These are phyloP conservation scores for Chiloscyllium plagiosum DNA, from an alignment of 2,113 vertebrate species.

Conservation along the genomic window DNA sequence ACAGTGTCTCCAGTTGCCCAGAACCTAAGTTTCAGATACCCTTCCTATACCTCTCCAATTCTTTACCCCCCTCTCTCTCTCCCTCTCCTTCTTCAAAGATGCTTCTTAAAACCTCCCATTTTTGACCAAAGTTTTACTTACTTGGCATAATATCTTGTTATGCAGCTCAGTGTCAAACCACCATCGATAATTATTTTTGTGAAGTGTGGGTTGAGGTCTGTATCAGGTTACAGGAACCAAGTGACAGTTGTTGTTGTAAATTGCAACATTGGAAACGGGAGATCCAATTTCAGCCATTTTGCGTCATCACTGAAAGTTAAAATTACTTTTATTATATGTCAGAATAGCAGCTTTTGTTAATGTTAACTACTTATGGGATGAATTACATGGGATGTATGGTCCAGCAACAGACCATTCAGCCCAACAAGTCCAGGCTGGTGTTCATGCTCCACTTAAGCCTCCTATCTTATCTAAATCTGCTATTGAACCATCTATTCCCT, in stretches of 20 bases:
- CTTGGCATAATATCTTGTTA: not conserved
- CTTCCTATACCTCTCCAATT: not conserved
- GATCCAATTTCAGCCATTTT: not conserved
- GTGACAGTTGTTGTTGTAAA: not conserved
- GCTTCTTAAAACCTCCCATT: not conserved
- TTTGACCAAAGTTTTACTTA: not conserved
- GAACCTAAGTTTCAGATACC: not conserved
- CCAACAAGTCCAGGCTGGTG: too few relatives aligned
- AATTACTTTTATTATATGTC: not conserved
- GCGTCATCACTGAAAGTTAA: not conserved
- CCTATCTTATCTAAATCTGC: too few relatives aligned
- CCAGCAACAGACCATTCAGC: too few relatives aligned
- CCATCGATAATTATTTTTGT: not conserved
- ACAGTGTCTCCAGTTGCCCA: not conserved
- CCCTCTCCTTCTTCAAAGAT: not conserved
- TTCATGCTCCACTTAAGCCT: too few relatives aligned
- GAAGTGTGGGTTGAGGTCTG: not conserved
- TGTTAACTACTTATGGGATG: too few relatives aligned
- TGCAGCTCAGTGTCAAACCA: not conserved
- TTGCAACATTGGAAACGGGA: not conserved
- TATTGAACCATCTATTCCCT: too few relatives aligned
- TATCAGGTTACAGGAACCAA: not conserved
- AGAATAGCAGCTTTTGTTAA: not conserved
- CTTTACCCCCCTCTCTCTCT: not conserved
- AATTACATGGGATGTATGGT: too few relatives aligned